These are phyloP conservation scores for Pammene aurita DNA, from an alignment of 2,888 invertebrate genomes.

Conservation along the genomic window DNA sequence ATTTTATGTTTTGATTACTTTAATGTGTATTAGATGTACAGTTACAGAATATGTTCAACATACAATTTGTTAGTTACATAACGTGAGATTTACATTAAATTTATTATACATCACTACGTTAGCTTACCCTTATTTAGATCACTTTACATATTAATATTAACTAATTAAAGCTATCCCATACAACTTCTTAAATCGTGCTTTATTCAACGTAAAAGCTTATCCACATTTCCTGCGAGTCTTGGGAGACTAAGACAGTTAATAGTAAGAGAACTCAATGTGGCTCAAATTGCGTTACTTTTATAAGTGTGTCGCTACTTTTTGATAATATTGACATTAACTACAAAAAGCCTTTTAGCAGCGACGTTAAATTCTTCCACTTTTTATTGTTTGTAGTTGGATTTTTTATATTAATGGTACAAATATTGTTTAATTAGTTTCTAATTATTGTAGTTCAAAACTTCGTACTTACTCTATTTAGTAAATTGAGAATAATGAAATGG, in stretches of 20 bases:
- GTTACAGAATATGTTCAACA: not conserved
- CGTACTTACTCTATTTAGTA: too few species aligned
- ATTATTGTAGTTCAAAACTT: too few species aligned
- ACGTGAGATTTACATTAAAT: conserved; percentile 24
- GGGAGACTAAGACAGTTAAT: not conserved
- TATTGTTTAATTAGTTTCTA: too few species aligned
- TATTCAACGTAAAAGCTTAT: conserved; percentile 64
- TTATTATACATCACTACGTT: conserved; percentile 34
- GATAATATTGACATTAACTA: too few species aligned
- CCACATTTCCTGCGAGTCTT: conserved; percentile 5
- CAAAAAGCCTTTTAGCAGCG: too few species aligned
- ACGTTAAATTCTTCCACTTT: too few species aligned
- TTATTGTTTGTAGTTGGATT: too few species aligned
- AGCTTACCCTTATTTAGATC: conserved; percentile 53
- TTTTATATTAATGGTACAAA: too few species aligned
- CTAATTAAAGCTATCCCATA: conserved; percentile 84
- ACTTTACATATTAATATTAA: conserved; percentile 65
- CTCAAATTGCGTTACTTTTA: too few species aligned
- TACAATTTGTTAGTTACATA: conserved; percentile 10
- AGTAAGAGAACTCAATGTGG: too few species aligned
- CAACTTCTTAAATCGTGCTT: conserved; percentile 77
- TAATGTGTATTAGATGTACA: conserved; percentile 3
- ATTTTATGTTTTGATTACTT: not conserved
- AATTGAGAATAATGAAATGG: too few species aligned
- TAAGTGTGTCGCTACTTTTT: too few species aligned